Evolutionary conservation across 1,140 invertebrate genomes (phyloP).

Genomic region (Heliothis subflexa): DNA sequence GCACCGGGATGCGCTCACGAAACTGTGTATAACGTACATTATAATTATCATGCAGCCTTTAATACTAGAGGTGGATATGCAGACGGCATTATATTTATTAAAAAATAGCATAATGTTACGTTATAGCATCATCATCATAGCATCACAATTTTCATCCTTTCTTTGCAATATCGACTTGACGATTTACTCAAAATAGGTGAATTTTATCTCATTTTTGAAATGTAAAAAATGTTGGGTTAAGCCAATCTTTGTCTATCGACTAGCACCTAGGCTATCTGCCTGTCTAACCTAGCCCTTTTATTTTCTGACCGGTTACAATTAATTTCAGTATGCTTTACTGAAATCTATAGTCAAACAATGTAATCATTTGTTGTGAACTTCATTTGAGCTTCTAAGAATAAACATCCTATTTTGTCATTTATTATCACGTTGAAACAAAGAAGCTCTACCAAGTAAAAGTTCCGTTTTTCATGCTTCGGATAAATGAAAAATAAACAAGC

Average conservation of each 20-base stretch:
- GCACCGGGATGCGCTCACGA: slow-evolving; percentile 89
- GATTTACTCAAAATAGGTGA: no score
- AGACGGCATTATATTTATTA: neutral
- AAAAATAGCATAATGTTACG: neutral
- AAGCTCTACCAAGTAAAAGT: slow-evolving; percentile 11
- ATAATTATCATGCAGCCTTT: slow-evolving; percentile 36
- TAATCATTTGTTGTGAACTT: no score
- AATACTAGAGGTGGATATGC: slow-evolving; percentile 12
- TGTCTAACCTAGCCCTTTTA: no score
- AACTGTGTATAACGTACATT: slow-evolving; percentile 72
- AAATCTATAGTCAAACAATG: no score
- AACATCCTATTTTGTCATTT: neutral
- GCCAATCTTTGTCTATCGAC: no score
- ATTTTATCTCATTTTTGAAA: no score
- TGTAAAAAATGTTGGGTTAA: no score
- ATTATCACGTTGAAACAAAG: slow-evolving; percentile 17
- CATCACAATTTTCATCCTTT: no score
- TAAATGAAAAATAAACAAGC: slow-evolving; percentile 49
- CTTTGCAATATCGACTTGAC: no score
- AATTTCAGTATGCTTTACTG: neutral
- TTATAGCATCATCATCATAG: no score
- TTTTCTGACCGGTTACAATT: neutral
- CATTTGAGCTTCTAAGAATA: no score
- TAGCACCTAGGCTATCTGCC: no score
- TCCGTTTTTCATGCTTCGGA: slow-evolving; percentile 18